Conservation (phyloP, 2,797 vertebrate genomes). For the Mus minutoides region DNA sequence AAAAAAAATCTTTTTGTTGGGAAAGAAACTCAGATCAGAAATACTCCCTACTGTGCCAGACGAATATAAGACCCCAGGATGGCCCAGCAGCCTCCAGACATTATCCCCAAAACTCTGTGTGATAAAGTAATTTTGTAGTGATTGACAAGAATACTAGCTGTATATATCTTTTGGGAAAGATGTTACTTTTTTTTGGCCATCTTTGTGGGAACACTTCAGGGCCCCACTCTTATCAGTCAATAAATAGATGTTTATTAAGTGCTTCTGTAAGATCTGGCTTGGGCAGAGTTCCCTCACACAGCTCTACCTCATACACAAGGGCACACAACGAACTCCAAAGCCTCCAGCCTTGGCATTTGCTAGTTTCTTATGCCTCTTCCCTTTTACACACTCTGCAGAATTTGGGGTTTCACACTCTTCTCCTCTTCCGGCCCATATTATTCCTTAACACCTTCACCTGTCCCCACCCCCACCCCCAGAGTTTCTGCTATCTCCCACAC, state of each 20-base stretch:
- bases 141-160: not conserved
- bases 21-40: conserved; percentile 20
- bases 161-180: not conserved
- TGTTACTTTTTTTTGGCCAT: not conserved
- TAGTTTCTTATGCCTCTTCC: not conserved
- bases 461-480: fast-evolving
- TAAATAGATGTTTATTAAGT: not conserved
- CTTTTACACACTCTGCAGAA: not conserved
- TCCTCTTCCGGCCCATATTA: not conserved
- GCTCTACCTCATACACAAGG: not conserved
- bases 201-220: not conserved
- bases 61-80: not conserved
- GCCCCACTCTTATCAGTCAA: not conserved
- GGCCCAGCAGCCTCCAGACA: not conserved
- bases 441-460: not conserved
- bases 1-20: not conserved
- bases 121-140: not conserved
- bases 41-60: not conserved
- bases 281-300: not conserved
- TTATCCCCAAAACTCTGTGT: not conserved
- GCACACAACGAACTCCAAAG: not conserved
- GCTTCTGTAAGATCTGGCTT: not conserved
- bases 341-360: not conserved
- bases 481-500: not conserved
- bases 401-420: not conserved